Base-by-base conservation (phyloP, 2,888 invertebrate genomes). In the Rhodophaea formosa region DNA sequence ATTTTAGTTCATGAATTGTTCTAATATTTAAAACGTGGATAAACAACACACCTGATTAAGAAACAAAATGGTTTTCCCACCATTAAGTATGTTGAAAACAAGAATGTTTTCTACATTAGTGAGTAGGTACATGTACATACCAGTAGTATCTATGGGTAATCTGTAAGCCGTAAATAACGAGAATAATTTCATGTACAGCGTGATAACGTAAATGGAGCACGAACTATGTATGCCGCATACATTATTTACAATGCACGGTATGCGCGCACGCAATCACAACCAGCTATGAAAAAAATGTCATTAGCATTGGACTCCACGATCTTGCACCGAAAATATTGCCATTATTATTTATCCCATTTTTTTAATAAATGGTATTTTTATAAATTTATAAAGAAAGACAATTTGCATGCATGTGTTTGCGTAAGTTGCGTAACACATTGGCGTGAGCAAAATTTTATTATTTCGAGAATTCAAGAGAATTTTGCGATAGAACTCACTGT, bases 171-270 rank as follows among this genome's bases (percentile, higher is more conserved):
- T 74, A 79, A 80, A 81, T 79, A 79, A 75, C 72, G 63, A 75
- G 66, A 71, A 76, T 79, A 77, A 80, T 75, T 84, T 80, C 81
- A 82, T 82, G 80, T 85, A 79, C 76, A 75, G 74, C 74, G 76
- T 82, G 88, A 89, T 88, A 88, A 85, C 79, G 81, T 82, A 86
- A 88, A 86, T 89, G 75, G 88, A 88, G 86, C 89, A 85, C 81
- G 69, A 87, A 84, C 80, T 79, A 80, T 81, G 82, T 79, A 80
- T 81, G 82, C 80, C 72, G 80, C 82, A 82, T 83, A 77, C 78
- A 82, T 77, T 77, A 83, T 80, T 77, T 75, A 79, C 79, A 75
- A 76, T 76, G 77, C 72, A 72, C 64, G 71, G 82, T 77, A 82
- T 84, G 87, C 82, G 84, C 80, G 71, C 80, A 79, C 84, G 88